These are phyloP conservation scores for Ginglymostoma cirratum DNA, from an alignment of 2,113 vertebrate species.

Conservation along the genomic window DNA sequence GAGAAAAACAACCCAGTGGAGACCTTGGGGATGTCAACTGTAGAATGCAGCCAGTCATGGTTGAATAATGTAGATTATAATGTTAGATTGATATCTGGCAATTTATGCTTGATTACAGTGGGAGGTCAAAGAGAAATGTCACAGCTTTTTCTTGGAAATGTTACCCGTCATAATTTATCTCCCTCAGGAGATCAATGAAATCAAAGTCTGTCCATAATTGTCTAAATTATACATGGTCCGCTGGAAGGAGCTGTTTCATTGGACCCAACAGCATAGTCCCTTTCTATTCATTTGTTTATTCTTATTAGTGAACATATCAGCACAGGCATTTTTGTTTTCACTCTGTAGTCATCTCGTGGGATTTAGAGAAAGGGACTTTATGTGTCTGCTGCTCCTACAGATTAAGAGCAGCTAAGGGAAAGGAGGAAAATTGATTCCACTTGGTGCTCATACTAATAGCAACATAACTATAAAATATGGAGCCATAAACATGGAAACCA, in stretches of 20 bases:
- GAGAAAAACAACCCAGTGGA: neutral
- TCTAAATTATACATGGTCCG: slow-evolving; percentile 10
- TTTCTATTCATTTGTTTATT: neutral
- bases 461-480: neutral
- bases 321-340: neutral
- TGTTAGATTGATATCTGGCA: neutral
- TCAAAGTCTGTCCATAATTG: neutral
- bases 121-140: slow-evolving; percentile 24
- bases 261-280: neutral
- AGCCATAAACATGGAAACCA: neutral
- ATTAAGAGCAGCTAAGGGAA: neutral
- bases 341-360: neutral
- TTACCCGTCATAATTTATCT: neutral
- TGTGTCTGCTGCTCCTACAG: neutral
- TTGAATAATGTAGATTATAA: slow-evolving; percentile 16
- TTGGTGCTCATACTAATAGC: neutral
- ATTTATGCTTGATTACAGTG: slow-evolving; percentile 14
- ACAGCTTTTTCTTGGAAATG: neutral
- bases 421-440: neutral
- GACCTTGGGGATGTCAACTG: neutral
- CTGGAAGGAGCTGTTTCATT: neutral
- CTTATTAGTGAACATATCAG: neutral
- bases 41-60: neutral
- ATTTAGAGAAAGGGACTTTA: neutral
- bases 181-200: neutral